These are phyloP conservation scores for Diplolepis rosae DNA, from an alignment of 2,888 invertebrate species.

Conservation along the genomic window DNA sequence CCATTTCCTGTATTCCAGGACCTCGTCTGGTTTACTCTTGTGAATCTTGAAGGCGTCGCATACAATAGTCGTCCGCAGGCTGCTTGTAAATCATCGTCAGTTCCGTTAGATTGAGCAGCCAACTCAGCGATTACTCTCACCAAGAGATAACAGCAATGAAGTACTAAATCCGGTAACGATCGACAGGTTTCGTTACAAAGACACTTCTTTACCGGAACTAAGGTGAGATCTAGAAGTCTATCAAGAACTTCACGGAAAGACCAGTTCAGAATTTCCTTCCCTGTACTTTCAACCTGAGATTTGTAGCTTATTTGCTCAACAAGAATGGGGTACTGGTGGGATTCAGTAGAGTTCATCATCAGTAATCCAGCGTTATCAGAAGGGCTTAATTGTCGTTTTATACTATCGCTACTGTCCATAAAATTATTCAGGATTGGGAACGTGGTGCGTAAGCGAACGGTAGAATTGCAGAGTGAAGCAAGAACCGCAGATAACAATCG, in stretches of 20 bases:
- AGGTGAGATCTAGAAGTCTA: slow-evolving; percentile 86
- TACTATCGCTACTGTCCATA: slow-evolving; percentile 73
- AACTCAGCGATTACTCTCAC: slow-evolving; percentile 92
- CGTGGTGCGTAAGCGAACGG: slow-evolving; percentile 83
- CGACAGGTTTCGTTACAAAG: slow-evolving; percentile 76
- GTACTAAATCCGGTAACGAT: slow-evolving; percentile 77
- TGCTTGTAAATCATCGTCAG: slow-evolving; percentile 84
- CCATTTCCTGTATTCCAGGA: slow-evolving; percentile 99
- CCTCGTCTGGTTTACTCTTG: slow-evolving; percentile 89
- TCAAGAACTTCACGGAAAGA: slow-evolving; percentile 89
- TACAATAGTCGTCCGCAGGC: slow-evolving; percentile 86
- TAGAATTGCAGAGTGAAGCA: slow-evolving; percentile 88
- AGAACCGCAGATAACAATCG: slow-evolving; percentile 86
- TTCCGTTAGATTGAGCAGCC: slow-evolving; percentile 85
- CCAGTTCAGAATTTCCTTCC: slow-evolving; percentile 75
- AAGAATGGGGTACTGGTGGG: slow-evolving; percentile 84
- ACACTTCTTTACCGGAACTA: slow-evolving; percentile 82
- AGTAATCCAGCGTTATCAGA: slow-evolving; percentile 82
- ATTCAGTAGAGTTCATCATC: slow-evolving; percentile 81
- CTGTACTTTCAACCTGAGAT: slow-evolving; percentile 74
- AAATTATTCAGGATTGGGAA: slow-evolving; percentile 81
- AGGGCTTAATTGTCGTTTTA: slow-evolving; percentile 78
- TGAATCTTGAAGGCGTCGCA: slow-evolving; percentile 92
- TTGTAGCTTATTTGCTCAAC: slow-evolving; percentile 87
- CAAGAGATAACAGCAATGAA: slow-evolving; percentile 84